A percentile compares a stretch with the other conserved stretches of the same genome.
Evolutionary conservation across 2,888 invertebrate species (phyloP).

Genomic region (Lucinisca nassula): DNA sequence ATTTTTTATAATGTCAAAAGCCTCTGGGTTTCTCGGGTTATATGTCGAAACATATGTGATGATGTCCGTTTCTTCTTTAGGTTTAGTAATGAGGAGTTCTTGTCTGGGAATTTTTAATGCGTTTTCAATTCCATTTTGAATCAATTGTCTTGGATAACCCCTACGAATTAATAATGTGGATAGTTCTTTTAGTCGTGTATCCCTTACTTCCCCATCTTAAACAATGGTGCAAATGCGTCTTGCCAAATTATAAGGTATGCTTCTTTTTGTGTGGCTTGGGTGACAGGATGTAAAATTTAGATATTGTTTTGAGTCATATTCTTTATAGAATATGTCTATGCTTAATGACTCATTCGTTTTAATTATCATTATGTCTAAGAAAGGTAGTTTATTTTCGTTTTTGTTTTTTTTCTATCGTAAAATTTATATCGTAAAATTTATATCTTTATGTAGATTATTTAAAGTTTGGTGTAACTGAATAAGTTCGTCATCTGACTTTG

Average conservation of each 20-base stretch:
- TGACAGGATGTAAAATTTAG: not conserved
- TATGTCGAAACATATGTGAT: not conserved
- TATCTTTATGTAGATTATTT: not conserved
- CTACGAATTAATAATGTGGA: not conserved
- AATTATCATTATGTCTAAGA: not conserved
- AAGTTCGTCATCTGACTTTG: not conserved
- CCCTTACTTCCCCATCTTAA: not conserved
- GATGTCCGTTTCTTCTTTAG: not conserved
- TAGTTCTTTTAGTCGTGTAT: not conserved
- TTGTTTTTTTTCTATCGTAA: not conserved
- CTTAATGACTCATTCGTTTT: not conserved
- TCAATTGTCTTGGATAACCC: not conserved
- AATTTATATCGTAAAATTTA: constrained; percentile 20
- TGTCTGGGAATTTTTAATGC: not conserved
- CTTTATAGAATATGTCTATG: not conserved
- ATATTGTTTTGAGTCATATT: not conserved
- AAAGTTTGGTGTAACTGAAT: not conserved
- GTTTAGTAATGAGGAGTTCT: not conserved
- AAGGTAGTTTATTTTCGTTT: not conserved
- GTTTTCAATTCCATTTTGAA: not conserved
- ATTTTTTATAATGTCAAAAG: not conserved
- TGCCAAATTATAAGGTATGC: not conserved
- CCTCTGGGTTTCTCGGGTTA: not conserved
- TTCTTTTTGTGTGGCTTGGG: not conserved
- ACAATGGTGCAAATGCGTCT: not conserved